phyloP scores from a whole-genome alignment of 2,888 invertebrate genomes.

The Nomada hirtipes region DNA sequence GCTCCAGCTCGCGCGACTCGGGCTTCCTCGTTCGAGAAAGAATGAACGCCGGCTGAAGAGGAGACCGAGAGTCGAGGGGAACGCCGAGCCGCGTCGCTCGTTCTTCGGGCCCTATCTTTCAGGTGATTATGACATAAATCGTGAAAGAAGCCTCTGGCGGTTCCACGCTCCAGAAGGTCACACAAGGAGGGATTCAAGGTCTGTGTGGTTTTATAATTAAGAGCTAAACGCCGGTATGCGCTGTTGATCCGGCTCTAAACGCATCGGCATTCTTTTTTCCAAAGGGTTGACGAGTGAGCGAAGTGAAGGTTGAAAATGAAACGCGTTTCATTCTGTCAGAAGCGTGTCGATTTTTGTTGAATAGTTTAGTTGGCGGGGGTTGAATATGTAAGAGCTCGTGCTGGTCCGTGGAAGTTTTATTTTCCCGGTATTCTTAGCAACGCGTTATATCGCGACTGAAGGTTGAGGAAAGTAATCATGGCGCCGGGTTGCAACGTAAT shows the following conservation, averaged over 20 bases:
- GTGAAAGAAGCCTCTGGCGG: constrained; percentile 76
- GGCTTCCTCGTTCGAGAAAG: constrained; percentile 63
- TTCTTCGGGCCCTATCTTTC: constrained; percentile 71
- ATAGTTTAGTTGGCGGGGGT: background rate
- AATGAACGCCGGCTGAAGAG: constrained; percentile 55
- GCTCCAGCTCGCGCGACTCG: constrained; percentile 63
- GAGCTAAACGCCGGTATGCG: constrained; percentile 54
- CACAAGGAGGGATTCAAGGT: constrained; percentile 51
- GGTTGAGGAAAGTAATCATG: no score
- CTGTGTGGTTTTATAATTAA: constrained; percentile 74
- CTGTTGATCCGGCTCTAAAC: constrained; percentile 41
- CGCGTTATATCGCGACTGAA: no score
- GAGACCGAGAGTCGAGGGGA: constrained; percentile 47
- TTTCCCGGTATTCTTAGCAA: no score
- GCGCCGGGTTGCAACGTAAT: no score
- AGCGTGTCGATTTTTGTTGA: background rate
- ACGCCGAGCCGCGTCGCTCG: constrained; percentile 45
- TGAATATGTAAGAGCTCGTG: background rate
- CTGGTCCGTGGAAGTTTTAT: no score
- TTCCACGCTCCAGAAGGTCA: constrained; percentile 64
- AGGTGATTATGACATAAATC: constrained; percentile 81
- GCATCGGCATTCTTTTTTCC: constrained; percentile 9
- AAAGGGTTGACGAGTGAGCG: background rate
- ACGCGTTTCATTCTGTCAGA: background rate
- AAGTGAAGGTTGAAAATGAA: background rate